Conservation (phyloP, 1,140 invertebrate species). For the Anadara kagoshimensis region DNA sequence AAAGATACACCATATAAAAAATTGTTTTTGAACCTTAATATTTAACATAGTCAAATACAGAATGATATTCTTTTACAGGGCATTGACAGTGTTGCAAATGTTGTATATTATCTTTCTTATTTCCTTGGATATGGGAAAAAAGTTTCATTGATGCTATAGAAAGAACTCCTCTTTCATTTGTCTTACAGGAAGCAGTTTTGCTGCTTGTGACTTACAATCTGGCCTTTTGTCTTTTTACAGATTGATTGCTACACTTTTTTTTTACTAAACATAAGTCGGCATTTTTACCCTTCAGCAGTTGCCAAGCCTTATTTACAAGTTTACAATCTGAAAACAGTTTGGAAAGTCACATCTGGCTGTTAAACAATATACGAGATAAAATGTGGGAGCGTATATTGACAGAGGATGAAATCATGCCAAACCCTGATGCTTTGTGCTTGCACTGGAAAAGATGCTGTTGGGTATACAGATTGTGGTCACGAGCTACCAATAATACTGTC, state of each 20-base stretch:
- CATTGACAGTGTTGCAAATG: neutral
- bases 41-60: neutral
- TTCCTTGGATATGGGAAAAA: slow-evolving; percentile 8
- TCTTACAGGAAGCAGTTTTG: neutral
- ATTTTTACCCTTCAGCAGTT: neutral
- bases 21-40: neutral
- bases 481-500: neutral
- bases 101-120: slow-evolving; percentile 5
- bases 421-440: slow-evolving; percentile 4
- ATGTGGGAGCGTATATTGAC: slow-evolving; percentile 4
- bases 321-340: neutral
- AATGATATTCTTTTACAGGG: slow-evolving; percentile 6
- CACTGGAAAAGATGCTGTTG: slow-evolving; percentile 12
- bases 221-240: slow-evolving; percentile 4
- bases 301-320: neutral
- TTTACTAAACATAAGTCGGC: slow-evolving; percentile 2
- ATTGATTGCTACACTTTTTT: neutral
- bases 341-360: neutral
- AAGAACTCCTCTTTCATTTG: slow-evolving; percentile 5
- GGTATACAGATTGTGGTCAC: slow-evolving; percentile 5
- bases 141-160: slow-evolving; percentile 10
- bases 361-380: slow-evolving; percentile 1
- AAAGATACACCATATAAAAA: slow-evolving; percentile 7
- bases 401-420: slow-evolving; percentile 14
- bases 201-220: neutral